Base-by-base conservation (phyloP, 2,113 vertebrate species). In the Alouatta palliata region DNA sequence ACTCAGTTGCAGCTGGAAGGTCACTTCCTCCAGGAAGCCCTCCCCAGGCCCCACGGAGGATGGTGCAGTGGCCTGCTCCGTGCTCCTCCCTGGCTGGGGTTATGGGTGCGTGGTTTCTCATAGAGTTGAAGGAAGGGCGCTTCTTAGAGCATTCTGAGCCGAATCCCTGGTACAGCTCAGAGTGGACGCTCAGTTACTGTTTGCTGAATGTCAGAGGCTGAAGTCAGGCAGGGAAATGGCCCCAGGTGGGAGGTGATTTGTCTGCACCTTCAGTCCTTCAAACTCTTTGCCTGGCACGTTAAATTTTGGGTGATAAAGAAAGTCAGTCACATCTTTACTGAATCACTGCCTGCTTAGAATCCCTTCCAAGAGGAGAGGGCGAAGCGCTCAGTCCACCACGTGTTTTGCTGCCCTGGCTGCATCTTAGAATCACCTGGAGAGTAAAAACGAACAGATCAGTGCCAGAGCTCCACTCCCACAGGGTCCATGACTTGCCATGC, bases 1-100 rank as follows among this genome's bases (percentile, higher is more conserved):
- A 37, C 43, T 43, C 3, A 54, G 43, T 70, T 77, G 73, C 35
- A 71, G 49, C 10, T 71, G 70, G 76, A 76, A 91, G 54, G 17
- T 49, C 45, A 40, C 79, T 66, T 90, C 80, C 71, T 95, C 90
- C 94, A 77, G 95, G 90, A 95, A 96, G 92, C 64, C 64, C 58
- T 97, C 66, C 76, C 23, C 10, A 54, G 64, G 2, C 27, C 30
- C 64, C 54, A n/a, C 30, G 21, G 81, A 21, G 27, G n/a, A 25
- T n/a, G 86, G n/a, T 64, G 47, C 73, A 54, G 16, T 43, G 35
- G 6, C 45, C 35, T 47, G 87, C 83, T 66, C 25, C 77, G 45
- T 52, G 49, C 64, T 68, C 7, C 45, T 94, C n/a, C 49, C 35
- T 52, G 70, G 86, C 68, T 91, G 64, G 47, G 86, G 77, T 95